These are phyloP conservation scores for Escarpia spicata DNA, from an alignment of 2,888 invertebrate genomes.

Conservation along the genomic window DNA sequence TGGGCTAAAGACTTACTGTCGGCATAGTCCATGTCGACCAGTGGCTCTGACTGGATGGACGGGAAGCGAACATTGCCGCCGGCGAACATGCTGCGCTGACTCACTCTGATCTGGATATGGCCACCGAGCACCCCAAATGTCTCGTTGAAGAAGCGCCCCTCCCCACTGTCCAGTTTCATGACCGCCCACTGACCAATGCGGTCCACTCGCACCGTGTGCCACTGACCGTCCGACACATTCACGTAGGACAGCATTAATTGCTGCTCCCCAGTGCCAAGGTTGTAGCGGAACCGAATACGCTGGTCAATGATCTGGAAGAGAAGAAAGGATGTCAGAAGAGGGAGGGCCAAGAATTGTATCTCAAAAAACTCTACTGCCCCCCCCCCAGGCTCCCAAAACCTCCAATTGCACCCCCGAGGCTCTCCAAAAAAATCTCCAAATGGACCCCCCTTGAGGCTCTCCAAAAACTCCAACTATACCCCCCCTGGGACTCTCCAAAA, in stretches of 20 bases:
- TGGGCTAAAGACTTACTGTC: constrained; percentile 36
- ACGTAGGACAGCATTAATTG: constrained; percentile 90
- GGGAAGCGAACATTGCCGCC: constrained; percentile 44
- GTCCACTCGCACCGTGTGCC: constrained; percentile 93
- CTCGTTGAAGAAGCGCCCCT: constrained; percentile 72
- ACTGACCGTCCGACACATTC: constrained; percentile 93
- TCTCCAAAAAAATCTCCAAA: no score
- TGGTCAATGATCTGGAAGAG: constrained; percentile 26
- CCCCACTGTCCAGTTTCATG: constrained; percentile 92
- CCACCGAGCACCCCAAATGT: constrained; percentile 67
- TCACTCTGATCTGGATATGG: constrained; percentile 41
- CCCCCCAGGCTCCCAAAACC: no score
- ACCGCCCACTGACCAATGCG: constrained; percentile 93
- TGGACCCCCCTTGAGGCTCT: no score
- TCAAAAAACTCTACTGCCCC: no score
- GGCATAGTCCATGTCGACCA: constrained; percentile 42
- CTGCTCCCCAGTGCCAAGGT: constrained; percentile 88
- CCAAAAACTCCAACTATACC: no score
- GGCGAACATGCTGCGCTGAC: constrained; percentile 42
- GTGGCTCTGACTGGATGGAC: constrained; percentile 39
- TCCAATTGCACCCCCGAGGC: no score
- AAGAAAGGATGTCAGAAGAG: not conserved
- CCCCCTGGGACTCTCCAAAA: no score
- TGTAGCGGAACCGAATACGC: constrained; percentile 88
- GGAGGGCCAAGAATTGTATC: no score